Evolutionary conservation across 2,113 vertebrate genomes (phyloP).

Genomic region (Nothobranchius kuhntae): DNA sequence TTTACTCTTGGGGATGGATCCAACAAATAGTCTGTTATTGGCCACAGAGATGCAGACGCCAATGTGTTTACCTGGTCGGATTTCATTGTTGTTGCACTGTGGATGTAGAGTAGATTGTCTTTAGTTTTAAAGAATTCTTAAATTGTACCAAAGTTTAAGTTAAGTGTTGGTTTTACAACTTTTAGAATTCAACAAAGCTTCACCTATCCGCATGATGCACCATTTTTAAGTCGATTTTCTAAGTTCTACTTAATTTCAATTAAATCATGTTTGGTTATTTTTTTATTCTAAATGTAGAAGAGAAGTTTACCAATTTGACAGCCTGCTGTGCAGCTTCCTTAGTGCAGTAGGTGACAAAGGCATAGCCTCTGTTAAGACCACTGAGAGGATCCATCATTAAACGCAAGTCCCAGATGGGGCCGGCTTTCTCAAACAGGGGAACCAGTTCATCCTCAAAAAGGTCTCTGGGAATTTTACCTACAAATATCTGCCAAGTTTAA

Average conservation of each 20-base stretch:
- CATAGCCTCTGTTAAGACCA: slow-evolving; percentile 98
- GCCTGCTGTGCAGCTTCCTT: slow-evolving; percentile 99
- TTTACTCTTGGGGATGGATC: slow-evolving; percentile 99
- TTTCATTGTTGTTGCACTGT: slow-evolving; percentile 99
- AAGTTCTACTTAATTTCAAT: background rate
- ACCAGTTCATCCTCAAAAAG: slow-evolving; percentile 99
- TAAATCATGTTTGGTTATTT: background rate
- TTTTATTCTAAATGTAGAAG: background rate
- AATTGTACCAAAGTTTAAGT: no score
- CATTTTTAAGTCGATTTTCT: no score
- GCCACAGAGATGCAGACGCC: slow-evolving; percentile 99
- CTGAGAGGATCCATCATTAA: slow-evolving; percentile 99
- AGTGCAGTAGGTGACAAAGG: slow-evolving; percentile 99
- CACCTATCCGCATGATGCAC: no score
- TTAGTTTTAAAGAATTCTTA: no score
- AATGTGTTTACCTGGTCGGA: slow-evolving; percentile 98
- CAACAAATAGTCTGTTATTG: slow-evolving; percentile 99
- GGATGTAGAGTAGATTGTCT: slow-evolving; percentile 28
- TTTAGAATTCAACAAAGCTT: no score
- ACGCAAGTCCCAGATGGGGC: slow-evolving; percentile 97
- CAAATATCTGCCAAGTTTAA: slow-evolving; percentile 89
- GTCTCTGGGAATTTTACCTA: slow-evolving; percentile 98
- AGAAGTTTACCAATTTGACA: slow-evolving; percentile 90
- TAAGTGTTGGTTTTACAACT: no score
- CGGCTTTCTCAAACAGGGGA: slow-evolving; percentile 98